phyloP scores from a whole-genome alignment of 1,140 invertebrate genomes.

The Cryptotermes secundus region DNA sequence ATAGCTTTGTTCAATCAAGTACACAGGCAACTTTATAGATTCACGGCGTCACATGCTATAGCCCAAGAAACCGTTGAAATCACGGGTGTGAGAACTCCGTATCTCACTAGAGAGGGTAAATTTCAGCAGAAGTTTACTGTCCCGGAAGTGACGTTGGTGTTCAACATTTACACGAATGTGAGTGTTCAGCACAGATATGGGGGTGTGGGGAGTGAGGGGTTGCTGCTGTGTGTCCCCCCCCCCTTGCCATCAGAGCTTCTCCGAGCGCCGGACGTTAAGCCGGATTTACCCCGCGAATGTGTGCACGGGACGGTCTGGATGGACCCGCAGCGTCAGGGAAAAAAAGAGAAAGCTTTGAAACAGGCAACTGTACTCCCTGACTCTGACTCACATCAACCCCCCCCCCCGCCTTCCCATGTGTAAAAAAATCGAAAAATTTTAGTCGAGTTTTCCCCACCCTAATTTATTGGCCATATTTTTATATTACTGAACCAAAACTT shows the following conservation, averaged over 20 bases:
- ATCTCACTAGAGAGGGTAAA: too few relatives aligned
- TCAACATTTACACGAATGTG: neutral
- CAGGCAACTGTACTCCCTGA: too few relatives aligned
- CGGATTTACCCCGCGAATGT: constrained; percentile 25
- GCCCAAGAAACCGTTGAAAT: too few relatives aligned
- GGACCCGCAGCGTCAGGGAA: neutral
- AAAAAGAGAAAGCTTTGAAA: neutral
- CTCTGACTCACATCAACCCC: neutral
- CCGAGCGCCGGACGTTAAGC: constrained; percentile 21
- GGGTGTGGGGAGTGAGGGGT: too few relatives aligned
- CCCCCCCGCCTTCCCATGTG: too few relatives aligned
- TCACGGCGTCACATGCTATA: too few relatives aligned
- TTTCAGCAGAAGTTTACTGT: too few relatives aligned
- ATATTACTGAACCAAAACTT: neutral
- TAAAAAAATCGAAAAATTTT: neutral
- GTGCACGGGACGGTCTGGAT: neutral
- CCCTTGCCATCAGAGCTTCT: too few relatives aligned
- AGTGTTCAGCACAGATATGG: neutral
- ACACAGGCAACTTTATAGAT: too few relatives aligned
- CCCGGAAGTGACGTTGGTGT: too few relatives aligned
- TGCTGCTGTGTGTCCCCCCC: neutral
- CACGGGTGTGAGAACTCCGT: too few relatives aligned
- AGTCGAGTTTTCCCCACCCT: neutral
- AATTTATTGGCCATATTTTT: neutral
- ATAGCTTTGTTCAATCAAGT: too few relatives aligned